These are phyloP conservation scores for Apis mellifera DNA, from an alignment of 1,140 invertebrate species.

Conservation along the genomic window Amel_HAv3.1 CM009940.2:11589001-11589500, in stretches of 20 bases:
- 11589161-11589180: slow-evolving; percentile 53
- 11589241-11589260: slow-evolving; percentile 16
- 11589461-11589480: slow-evolving; percentile 67
- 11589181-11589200: slow-evolving; percentile 66
- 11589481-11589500: neutral
- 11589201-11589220: neutral
- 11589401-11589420: slow-evolving; percentile 78
- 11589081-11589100: neutral
- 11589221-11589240: slow-evolving; percentile 6
- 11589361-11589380: slow-evolving; percentile 45
- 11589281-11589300: slow-evolving; percentile 25
- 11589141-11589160: slow-evolving; percentile 76
- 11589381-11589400: slow-evolving; percentile 66
- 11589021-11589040: slow-evolving; percentile 70
- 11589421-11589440: slow-evolving; percentile 63
- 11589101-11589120: slow-evolving; percentile 48
- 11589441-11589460: slow-evolving; percentile 70
- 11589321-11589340: slow-evolving; percentile 38
- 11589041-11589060: slow-evolving; percentile 47
- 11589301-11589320: neutral
- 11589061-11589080: slow-evolving; percentile 37
- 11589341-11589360: slow-evolving; percentile 56
- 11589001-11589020: slow-evolving; percentile 69
- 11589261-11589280: slow-evolving; percentile 31
- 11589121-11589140: slow-evolving; percentile 75